phyloP scores from a whole-genome alignment of 2,113 vertebrate species.

The Austrofundulus limnaeus region DNA sequence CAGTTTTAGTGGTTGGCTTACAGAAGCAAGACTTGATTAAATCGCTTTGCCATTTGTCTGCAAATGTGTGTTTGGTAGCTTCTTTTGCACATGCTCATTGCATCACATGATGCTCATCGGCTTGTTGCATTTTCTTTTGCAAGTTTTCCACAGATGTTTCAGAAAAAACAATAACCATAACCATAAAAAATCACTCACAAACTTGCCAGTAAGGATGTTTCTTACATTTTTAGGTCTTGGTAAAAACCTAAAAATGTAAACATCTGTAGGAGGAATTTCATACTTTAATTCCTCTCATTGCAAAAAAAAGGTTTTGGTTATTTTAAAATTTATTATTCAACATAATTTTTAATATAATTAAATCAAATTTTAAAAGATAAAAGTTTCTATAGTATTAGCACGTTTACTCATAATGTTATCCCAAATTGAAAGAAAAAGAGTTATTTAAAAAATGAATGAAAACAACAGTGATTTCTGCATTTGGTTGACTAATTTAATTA shows the following conservation, averaged over 20 bases:
- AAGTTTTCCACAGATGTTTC: constrained; percentile 2
- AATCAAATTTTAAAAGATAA: no score
- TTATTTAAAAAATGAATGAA: no score
- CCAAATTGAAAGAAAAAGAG: no score
- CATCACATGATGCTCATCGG: constrained; percentile 62
- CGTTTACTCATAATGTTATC: no score
- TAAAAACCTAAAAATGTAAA: constrained; percentile 44
- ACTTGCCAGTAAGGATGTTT: constrained; percentile 61
- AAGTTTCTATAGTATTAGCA: no score
- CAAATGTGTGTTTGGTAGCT: constrained; percentile 37
- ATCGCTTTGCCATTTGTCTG: constrained; percentile 15
- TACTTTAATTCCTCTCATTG: no score
- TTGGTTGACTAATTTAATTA: no score
- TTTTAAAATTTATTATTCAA: no score
- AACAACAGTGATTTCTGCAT: no score
- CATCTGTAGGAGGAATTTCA: not conserved
- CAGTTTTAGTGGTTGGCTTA: not conserved
- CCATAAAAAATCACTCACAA: not conserved
- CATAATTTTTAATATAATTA: no score
- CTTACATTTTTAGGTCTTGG: constrained; percentile 34
- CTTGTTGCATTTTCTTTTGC: constrained; percentile 43
- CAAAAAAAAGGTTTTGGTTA: no score
- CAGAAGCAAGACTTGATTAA: not conserved
- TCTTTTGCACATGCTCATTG: constrained; percentile 50
- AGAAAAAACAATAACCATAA: not conserved